Evolutionary conservation across 2,888 invertebrate genomes (phyloP), one percentile per base, ranked within the genome.

Genomic region (Nymphalis urticae): DNA sequence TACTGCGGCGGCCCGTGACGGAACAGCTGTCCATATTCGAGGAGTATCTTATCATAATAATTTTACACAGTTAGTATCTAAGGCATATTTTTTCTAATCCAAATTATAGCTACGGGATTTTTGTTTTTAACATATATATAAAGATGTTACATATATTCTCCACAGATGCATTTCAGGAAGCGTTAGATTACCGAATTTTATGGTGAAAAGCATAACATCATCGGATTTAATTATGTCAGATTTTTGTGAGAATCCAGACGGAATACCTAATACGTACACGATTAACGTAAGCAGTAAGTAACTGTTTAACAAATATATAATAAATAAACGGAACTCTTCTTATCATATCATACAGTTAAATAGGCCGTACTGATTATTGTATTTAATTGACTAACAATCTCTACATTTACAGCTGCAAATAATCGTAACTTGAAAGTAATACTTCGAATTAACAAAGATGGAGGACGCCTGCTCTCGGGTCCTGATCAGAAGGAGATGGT

Each of bases 1-100:
- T 6, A 84, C 84, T 0, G 93, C 89, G 0, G 73, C 83, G 0
- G 90, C 93, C 4, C 82, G 83, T 58, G 93, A 95, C 73, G 96
- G 96, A 1, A 93, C 94, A 0, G 84, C 93, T 10, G 91, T 95
- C 59, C 90, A 93, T 71, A 79, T 95, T 5, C 90, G 92, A 10
- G 91, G 93, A 0, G 82, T 93, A 64, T 93, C 93, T 8, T 93
- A 93, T 67, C 92, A 90, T 58, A 83, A 88, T 42, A 77, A 79
- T 61, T 85, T 95, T 70, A 93, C 94, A 3, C 92, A 94, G 95
- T 96, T 85, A 93, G 94, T 74, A 51, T 42, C 8, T 24, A 6
- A 24, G 24, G 16, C 16, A 27, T 51, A 21, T 42, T 13, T 42
- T 42, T 42, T 42, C 13, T 0, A 13, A 42, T 42, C 4, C 3